Conservation (phyloP, 2,113 vertebrate genomes). For the Tauraco erythrolophus region DNA sequence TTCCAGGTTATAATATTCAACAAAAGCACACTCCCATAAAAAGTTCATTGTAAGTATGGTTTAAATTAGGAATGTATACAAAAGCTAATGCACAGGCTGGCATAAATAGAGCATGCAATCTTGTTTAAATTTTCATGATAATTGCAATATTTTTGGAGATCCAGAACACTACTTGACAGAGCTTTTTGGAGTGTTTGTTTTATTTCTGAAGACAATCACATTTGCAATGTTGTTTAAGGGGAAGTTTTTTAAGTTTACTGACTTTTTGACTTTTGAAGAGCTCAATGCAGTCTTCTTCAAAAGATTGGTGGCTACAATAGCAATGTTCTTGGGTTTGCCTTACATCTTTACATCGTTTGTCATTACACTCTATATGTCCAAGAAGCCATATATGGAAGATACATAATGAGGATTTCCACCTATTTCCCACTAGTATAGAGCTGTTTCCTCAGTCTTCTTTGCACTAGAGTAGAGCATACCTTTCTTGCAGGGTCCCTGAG, state of each 20-base stretch:
- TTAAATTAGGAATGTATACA: background rate
- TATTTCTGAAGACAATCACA: background rate
- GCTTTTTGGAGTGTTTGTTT: background rate
- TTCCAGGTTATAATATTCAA: background rate
- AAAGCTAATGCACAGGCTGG: background rate
- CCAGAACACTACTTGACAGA: background rate
- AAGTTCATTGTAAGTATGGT: background rate
- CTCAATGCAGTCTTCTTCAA: background rate
- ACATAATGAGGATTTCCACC: background rate
- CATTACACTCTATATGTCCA: background rate
- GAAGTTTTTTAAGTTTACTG: background rate
- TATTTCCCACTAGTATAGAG: background rate
- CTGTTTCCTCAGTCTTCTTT: background rate
- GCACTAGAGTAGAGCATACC: background rate
- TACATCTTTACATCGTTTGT: background rate
- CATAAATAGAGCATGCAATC: background rate
- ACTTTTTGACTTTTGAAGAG: background rate
- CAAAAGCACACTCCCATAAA: background rate
- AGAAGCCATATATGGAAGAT: background rate
- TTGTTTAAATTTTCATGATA: background rate
- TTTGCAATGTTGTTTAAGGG: background rate
- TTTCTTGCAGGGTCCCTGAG: background rate
- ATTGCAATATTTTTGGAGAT: background rate
- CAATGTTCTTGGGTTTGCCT: background rate
- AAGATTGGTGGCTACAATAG: background rate